Conservation (phyloP, 1,140 invertebrate species). For the Zaprionus vittiger region DNA sequence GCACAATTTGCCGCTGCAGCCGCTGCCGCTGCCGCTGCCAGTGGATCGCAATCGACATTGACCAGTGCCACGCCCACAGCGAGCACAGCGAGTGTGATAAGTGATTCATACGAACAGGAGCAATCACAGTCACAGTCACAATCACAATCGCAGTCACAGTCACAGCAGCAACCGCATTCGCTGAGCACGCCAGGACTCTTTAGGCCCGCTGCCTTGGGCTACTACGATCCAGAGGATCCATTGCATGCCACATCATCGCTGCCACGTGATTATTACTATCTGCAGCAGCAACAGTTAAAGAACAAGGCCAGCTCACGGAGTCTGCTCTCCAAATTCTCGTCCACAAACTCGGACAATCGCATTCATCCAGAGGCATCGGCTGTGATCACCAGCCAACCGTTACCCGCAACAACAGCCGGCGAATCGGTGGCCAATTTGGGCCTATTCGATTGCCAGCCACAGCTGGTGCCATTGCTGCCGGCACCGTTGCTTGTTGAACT, state of each 20-base stretch:
- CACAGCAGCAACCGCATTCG: conserved; percentile 66
- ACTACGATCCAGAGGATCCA: conserved; percentile 76
- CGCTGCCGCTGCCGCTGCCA: conserved; percentile 63
- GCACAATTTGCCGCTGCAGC: conserved; percentile 74
- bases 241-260: conserved; percentile 79
- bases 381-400: conserved; percentile 74
- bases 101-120: conserved; percentile 70
- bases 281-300: conserved; percentile 80
- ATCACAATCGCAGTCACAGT: conserved; percentile 54
- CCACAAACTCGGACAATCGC: conserved; percentile 78
- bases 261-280: conserved; percentile 77
- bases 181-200: conserved; percentile 71
- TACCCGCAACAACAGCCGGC: conserved; percentile 35
- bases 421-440: conserved; percentile 51
- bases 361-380: conserved; percentile 72
- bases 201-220: conserved; percentile 62
- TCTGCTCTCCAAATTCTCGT: conserved; percentile 75
- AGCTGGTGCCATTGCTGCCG: conserved; percentile 40
- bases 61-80: conserved; percentile 71
- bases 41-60: conserved; percentile 65
- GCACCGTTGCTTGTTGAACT: conserved; percentile 69
- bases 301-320: conserved; percentile 75
- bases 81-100: conserved; percentile 71
- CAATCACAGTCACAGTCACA: conserved; percentile 57
- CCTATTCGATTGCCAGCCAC: conserved; percentile 65